Base-by-base conservation (phyloP, 2,113 vertebrate genomes). In the Ailurus styani region DNA sequence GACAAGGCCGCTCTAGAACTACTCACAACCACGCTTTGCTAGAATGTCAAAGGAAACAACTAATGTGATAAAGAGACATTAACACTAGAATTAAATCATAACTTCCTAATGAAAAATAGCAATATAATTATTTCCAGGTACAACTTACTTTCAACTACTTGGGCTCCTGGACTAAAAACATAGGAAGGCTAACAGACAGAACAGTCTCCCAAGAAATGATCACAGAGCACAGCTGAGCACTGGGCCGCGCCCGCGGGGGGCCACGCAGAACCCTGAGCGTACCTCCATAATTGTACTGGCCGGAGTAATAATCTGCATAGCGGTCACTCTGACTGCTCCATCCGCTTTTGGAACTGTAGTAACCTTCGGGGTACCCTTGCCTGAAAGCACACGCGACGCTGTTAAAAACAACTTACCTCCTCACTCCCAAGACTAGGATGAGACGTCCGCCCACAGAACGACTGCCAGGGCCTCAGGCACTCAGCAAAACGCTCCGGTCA, bases 321-420 rank as follows among this genome's bases (percentile, higher is more conserved):
- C 99, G 99, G 54, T 99, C 99, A 57, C 96, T 98, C 37, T 99
- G 99, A 97, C 98, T 99, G 98, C 99, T 99, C 99, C 98, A 99
- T 87, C 99, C 99, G 29, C 99, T 85, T 98, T 98, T 99, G 40
- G 98, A 78, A 85, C 20, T 50, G 6, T 99, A 99, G 83, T 99
- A 98, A 14, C 99, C 99, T 4, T 99, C 99, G 21, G 98, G 12
- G 98, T 99, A 99, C 0, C 99, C 99, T 96, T 99, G 99, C 92
- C 99, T 99, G 95, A n/a, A 98, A 98, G 40, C 42, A 97, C 86
- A 97, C 0, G 40, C 20, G 6, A 47, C 2, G 5, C 31, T n/a
- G 29, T 92, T 47, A 68, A 15, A 40, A 18, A 12, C 45, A 9
- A 11, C 27, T 29, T 5, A 10, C 27, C 10, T 12, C 2, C 7